Base-by-base conservation (phyloP, 2,797 vertebrate species). In the Falco columbarius region DNA sequence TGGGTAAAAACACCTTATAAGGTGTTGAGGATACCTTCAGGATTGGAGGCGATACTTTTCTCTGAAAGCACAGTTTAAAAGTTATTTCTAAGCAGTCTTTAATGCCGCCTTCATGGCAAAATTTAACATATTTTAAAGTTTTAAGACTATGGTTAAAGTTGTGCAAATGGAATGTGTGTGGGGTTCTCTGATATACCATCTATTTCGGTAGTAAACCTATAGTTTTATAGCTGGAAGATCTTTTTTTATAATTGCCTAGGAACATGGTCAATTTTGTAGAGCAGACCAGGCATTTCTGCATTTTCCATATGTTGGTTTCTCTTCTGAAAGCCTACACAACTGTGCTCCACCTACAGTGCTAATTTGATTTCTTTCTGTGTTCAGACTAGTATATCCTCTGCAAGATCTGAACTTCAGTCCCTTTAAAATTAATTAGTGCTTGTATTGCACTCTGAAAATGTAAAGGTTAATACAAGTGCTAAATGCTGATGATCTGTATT, bases 301-400 rank as follows among this genome's bases (percentile, higher is more conserved):
- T 93, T 63, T 89, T 74, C 94, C 90, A 65, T 95, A 94, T 96
- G 88, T 15, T 91, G 89, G 58, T 92, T 94, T 89, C 65, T 16
- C 13, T 93, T 89, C 5, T 3, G 72, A 82, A 82, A 93, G 89
- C 89, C 86, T 77, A 51, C 83, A 65, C 68, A 74, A 30, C 63
- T 65, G 74, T 81, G 74, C 18, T 93, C 67, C 79, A 87, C 75
- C 65, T 77, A 55, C 81, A 47, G 56, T 47, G 51, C 74, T 84
- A 74, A 85, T 59, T 82, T 49, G 34, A 34, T 76, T 92, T 80
- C 7, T 30, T 87, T 93, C 76, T 74, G 46, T 91, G 54, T 55
- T 89, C 40, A 55, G 7, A 36, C 66, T 81, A 9, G 23, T 59
- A 7, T 30, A 54, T 68, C 58, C 46, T 92, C 84, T 87, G 54